These are phyloP conservation scores for Sapayoa aenigma DNA, from an alignment of 2,113 vertebrate genomes.

Conservation along the genomic window DNA sequence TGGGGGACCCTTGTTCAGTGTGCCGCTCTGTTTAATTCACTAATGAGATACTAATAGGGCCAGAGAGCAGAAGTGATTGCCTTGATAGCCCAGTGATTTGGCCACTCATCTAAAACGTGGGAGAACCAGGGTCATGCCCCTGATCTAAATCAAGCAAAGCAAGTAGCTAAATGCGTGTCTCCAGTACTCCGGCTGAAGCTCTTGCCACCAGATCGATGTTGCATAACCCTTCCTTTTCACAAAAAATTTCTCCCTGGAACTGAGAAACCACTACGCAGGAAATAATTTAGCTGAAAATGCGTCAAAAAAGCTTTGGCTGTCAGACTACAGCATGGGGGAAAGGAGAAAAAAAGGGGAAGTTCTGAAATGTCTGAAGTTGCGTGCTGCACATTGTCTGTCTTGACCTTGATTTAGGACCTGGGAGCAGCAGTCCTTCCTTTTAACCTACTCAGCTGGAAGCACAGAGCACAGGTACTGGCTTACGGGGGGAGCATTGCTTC, in stretches of 20 bases:
- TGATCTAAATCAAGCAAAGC: slow-evolving; percentile 20
- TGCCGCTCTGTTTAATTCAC: not conserved
- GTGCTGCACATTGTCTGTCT: not conserved
- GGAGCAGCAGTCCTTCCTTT: not conserved
- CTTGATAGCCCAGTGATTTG: slow-evolving; percentile 36
- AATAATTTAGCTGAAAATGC: not conserved
- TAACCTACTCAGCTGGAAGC: not conserved
- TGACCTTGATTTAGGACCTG: not conserved
- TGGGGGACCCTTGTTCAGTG: not conserved
- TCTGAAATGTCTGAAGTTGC: not conserved
- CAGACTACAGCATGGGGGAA: not conserved
- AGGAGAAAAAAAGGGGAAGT: not conserved
- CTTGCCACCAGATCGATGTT: not conserved
- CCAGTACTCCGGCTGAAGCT: not conserved
- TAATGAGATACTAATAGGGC: slow-evolving; percentile 36
- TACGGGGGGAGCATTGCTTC: not conserved
- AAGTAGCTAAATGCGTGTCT: not conserved
- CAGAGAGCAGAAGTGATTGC: slow-evolving; percentile 23
- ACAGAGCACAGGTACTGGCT: not conserved
- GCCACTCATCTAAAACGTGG: not conserved
- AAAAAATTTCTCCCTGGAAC: not conserved
- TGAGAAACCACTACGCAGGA: not conserved
- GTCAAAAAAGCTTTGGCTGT: not conserved
- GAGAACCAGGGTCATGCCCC: not conserved
- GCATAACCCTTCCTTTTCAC: not conserved